Base-by-base conservation (phyloP, 2,888 invertebrate species). In the Dolomedes plantarius region DNA sequence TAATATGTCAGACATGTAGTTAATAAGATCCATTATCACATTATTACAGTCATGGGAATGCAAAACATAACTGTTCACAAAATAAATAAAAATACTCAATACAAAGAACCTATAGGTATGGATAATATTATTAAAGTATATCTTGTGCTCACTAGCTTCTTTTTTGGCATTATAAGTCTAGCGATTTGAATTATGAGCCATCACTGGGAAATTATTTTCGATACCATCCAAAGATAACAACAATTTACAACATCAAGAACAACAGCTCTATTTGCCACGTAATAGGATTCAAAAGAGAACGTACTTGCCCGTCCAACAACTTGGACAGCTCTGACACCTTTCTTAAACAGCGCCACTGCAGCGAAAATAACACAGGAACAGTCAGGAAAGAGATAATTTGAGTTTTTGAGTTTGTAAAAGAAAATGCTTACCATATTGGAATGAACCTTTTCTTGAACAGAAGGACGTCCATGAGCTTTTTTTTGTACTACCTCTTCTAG, bases 301-400 rank as follows among this genome's bases (percentile, higher is more conserved):
- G 95, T 97, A 97, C 97, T 97, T 97, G 97, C 96, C 94, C 97
- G 95, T 94, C 97, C 97, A 93, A 97, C 96, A 95, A 97, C 96
- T 94, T 97, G 98, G 93, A 98, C 97, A 94, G 98, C 98, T 93
- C 98, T 96, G 93, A 98, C 98, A 94, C 98, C 98, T 94, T 98
- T 98, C 95, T 98, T 97, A 96, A 99, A 99, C 93, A 98, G 97
- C 92, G 98, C 98, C 97, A 98, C 98, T 98, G 94, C 92, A 90
- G 89, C 88, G 77, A 76, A 80, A 87, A 85, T 31, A 85, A 77
- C 41, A 82, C 41, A 82, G 75, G 71, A 82, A 78, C 71, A 83
- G 69, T 41, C 56, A 85, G 71, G 71, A 82, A 19, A 82, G 39
- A 68, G 28, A 78, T 64, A 62, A 65, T 56, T 41, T 64, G 46